Percentiles rank a stretch among this genome's conserved stretches.
Conservation (phyloP, 2,113 vertebrate genomes). For the Turnix velox region DNA sequence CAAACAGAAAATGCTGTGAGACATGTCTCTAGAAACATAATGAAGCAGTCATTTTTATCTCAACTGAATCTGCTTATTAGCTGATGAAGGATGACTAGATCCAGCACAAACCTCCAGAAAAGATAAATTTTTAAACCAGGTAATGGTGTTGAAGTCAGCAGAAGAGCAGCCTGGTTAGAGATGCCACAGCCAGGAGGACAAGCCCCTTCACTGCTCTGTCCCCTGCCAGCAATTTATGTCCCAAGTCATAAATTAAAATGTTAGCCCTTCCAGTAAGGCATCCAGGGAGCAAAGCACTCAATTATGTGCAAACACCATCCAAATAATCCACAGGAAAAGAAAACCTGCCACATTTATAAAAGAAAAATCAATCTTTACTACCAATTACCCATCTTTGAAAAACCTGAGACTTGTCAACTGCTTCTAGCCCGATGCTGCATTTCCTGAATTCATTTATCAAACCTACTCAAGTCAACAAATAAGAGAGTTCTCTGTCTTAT, state of each 20-base stretch:
- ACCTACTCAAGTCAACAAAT: background rate
- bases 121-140: background rate
- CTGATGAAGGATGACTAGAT: background rate
- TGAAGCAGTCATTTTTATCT: background rate
- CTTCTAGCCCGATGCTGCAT: background rate
- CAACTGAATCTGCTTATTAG: background rate
- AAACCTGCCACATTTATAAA: background rate
- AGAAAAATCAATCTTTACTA: background rate
- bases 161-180: background rate
- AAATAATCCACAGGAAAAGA: background rate
- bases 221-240: background rate
- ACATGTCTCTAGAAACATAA: background rate
- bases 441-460: background rate
- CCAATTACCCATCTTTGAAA: conserved; percentile 1
- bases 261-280: background rate
- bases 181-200: rapidly evolving
- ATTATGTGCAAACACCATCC: background rate
- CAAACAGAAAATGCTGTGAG: background rate
- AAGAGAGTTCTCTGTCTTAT: background rate
- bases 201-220: background rate
- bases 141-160: background rate
- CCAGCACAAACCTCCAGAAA: background rate
- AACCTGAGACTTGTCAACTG: background rate
- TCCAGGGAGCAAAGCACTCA: background rate
- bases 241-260: background rate